These are phyloP conservation scores for Panthera tigris DNA, from an alignment of 2,113 vertebrate genomes.

Conservation along the genomic window DNA sequence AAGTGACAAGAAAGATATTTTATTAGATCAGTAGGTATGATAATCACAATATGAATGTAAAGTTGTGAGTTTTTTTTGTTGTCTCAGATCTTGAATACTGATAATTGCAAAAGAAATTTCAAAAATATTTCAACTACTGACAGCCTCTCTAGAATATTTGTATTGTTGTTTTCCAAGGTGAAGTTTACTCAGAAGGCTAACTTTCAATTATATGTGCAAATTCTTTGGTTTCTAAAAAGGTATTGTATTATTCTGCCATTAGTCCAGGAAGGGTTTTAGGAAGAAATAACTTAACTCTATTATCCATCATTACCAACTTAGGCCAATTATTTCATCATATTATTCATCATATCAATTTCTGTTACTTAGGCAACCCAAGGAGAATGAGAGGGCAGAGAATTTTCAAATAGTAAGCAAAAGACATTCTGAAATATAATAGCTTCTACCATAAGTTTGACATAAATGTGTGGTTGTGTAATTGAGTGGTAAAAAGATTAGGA, in stretches of 20 bases:
- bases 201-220: not conserved
- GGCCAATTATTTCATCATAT: not conserved
- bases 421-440: not conserved
- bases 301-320: not conserved
- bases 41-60: not conserved
- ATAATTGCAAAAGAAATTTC: not conserved
- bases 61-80: not conserved
- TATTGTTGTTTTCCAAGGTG: not conserved
- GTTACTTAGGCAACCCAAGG: not conserved
- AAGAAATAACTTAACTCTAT: not conserved
- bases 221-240: not conserved
- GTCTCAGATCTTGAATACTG: not conserved
- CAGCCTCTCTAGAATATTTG: not conserved
- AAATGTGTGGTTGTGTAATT: not conserved
- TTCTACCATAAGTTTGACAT: not conserved
- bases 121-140: not conserved
- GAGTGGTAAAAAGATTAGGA: not conserved
- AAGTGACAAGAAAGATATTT: not conserved
- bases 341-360: constrained; percentile 37
- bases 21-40: not conserved
- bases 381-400: not conserved
- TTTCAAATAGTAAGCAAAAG: not conserved
- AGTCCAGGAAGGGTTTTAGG: constrained; percentile 26
- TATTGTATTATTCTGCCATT: not conserved
- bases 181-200: not conserved